Percentiles rank a stretch among this genome's conserved stretches.
Evolutionary conservation across 2,797 vertebrate species (phyloP).

Genomic region (Xenopus petersii): DNA sequence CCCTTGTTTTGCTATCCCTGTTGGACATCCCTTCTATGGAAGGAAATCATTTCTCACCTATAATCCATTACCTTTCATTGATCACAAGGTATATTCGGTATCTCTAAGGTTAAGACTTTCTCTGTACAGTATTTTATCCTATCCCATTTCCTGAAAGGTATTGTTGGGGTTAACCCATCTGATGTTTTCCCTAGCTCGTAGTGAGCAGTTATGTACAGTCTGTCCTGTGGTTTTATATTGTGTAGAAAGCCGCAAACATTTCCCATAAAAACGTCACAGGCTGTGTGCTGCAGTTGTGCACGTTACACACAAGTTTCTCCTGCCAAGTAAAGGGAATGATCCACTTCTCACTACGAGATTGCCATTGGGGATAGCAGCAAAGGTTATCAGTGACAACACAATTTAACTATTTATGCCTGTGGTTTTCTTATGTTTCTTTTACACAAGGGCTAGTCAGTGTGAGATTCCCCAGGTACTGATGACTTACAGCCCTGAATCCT

Average conservation of each 20-base stretch:
- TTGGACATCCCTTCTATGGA: too few relatives aligned
- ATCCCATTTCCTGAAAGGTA: constrained; percentile 36
- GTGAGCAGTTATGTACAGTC: constrained; percentile 37
- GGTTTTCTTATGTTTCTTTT: neutral
- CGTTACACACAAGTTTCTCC: constrained; percentile 5
- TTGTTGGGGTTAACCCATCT: constrained; percentile 22
- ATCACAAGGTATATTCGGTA: constrained; percentile 23
- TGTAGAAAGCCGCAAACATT: constrained; percentile 38
- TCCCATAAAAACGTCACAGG: constrained; percentile 27
- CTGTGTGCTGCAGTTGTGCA: constrained; percentile 11
- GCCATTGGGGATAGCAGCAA: neutral
- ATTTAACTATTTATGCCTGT: neutral
- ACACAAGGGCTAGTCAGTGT: neutral
- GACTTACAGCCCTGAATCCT: too few relatives aligned
- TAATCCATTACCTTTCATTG: neutral
- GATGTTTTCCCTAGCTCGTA: constrained; percentile 24
- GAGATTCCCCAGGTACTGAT: neutral
- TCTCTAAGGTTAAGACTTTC: constrained; percentile 30
- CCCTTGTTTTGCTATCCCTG: too few relatives aligned
- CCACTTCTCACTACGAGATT: constrained; percentile 1
- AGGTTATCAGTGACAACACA: neutral
- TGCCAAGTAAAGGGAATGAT: constrained; percentile 13
- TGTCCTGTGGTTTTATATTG: constrained; percentile 44
- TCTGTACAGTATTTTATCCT: neutral
- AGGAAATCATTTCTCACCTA: too few relatives aligned